Base-by-base conservation (phyloP, 1,140 invertebrate species). In the Goniozus legneri region DNA sequence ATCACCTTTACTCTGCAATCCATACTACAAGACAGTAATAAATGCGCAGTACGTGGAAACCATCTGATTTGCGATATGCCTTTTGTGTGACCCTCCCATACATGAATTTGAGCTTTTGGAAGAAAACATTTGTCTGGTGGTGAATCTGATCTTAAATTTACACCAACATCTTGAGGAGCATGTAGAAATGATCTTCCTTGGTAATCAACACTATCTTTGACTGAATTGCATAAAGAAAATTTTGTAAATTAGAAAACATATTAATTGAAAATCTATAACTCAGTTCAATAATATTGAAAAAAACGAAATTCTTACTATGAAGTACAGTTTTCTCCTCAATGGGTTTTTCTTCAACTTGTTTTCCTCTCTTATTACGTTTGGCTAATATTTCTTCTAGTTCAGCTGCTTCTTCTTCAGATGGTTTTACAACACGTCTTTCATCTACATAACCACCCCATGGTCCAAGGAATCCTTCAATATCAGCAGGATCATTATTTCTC, bases 41-140 rank as follows among this genome's bases (percentile, higher is more conserved):
- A 82, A 79, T 99, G 97, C 0, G 91, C 97, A 10, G 92, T 92
- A 54, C 82, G 79, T 6, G 97, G 97, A 65, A 98, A 97, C 92
- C 93, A 98, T 50, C 91, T 82, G 44, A 98, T 95, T 3, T 92
- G 89, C 2, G 95, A 88, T 56, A 99, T 87, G n/a, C 95, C 95
- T 73, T 99, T 98, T 0, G 88, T 92, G 76, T 99, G 97, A 0
- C 95, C 97, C 56, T 89, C 84, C 92, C 95, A 99, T 0, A 92
- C 95, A 71, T 97, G 92, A 48, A 99, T 89, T 56, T 95, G 89
- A 31, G 92, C 85, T 79, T 99, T 99, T 16, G 97, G 97, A 47
- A 99, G 79, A 71, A 98, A 99, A 75, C 97, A 99, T 67, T 91
- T 91, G 38, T 93, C 89, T 0, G 97, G 97, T 16, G 92, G 89